phyloP scores from a whole-genome alignment of 2,797 vertebrate genomes.

The Diceros bicornis region DNA sequence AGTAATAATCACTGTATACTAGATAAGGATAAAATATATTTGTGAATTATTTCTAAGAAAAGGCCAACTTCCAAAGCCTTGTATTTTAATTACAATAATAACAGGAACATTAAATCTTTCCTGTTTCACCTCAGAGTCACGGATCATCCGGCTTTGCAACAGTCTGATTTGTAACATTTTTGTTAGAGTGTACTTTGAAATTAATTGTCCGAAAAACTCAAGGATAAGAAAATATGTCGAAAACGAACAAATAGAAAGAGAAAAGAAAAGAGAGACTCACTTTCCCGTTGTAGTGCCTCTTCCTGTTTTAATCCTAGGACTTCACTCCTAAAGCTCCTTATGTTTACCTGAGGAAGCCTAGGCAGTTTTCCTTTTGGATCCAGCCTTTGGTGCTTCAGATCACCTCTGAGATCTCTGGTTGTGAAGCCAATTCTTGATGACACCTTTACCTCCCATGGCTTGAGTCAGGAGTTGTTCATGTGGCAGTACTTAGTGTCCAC shows the following conservation, averaged over 20 bases:
- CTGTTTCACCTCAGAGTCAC: slow-evolving; percentile 32
- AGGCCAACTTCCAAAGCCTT: slow-evolving; percentile 33
- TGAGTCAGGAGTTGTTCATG: background rate
- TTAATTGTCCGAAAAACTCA: slow-evolving; percentile 41
- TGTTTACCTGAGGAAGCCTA: background rate
- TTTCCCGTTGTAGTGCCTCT: background rate
- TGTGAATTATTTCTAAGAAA: slow-evolving; percentile 65
- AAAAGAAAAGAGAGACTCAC: background rate
- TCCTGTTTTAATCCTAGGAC: background rate
- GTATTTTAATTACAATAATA: slow-evolving; percentile 42
- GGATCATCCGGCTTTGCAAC: slow-evolving; percentile 22
- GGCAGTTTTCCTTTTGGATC: background rate
- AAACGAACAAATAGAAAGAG: background rate
- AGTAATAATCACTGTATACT: background rate
- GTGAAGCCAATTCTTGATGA: background rate
- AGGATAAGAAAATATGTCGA: slow-evolving; percentile 51
- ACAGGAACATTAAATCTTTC: slow-evolving; percentile 39
- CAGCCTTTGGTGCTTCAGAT: background rate
- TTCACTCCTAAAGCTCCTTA: background rate
- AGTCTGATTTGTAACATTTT: slow-evolving; percentile 55
- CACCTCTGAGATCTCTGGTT: background rate
- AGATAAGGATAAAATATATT: slow-evolving; percentile 18
- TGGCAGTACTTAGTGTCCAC: slow-evolving; percentile 23
- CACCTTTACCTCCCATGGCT: background rate
- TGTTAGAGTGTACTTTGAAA: slow-evolving; percentile 59